Evolutionary conservation across 2,113 vertebrate species (phyloP).

Genomic region (Heloderma charlesbogerti): DNA sequence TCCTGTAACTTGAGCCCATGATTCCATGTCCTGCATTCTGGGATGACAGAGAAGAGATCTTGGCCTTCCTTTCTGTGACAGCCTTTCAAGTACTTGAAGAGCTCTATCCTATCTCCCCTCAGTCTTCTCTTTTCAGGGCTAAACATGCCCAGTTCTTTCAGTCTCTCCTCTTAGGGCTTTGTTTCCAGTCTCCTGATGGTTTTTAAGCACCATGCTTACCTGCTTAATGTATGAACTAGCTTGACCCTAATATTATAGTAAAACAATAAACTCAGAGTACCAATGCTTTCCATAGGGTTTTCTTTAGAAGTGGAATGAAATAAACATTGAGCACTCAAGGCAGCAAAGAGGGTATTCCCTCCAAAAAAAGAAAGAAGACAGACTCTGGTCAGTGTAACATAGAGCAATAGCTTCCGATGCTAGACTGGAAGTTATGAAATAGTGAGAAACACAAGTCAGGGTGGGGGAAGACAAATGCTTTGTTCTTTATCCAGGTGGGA

Average conservation of each 20-base stretch:
- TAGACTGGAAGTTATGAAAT: slow-evolving; percentile 6
- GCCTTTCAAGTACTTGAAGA: too few relatives aligned
- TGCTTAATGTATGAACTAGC: too few relatives aligned
- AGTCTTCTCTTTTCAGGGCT: too few relatives aligned
- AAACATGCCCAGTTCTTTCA: too few relatives aligned
- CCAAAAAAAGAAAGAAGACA: not conserved
- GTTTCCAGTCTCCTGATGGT: too few relatives aligned
- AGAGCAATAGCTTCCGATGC: not conserved
- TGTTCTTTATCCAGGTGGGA: slow-evolving; percentile 1
- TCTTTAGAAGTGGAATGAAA: not conserved
- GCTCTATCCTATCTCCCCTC: too few relatives aligned
- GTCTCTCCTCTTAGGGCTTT: too few relatives aligned
- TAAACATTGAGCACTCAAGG: not conserved
- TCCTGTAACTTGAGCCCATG: too few relatives aligned
- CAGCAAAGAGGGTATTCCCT: not conserved
- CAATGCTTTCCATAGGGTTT: not conserved
- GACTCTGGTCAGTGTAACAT: not conserved
- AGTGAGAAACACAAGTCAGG: not conserved
- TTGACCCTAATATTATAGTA: not conserved
- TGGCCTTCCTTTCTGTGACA: too few relatives aligned
- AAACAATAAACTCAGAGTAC: not conserved
- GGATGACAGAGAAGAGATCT: too few relatives aligned
- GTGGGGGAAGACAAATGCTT: not conserved
- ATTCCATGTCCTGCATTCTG: too few relatives aligned
- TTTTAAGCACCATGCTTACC: too few relatives aligned